These are phyloP conservation scores for Macrosteles quadrilineatus DNA, from an alignment of 1,140 invertebrate species.

Conservation along the genomic window DNA sequence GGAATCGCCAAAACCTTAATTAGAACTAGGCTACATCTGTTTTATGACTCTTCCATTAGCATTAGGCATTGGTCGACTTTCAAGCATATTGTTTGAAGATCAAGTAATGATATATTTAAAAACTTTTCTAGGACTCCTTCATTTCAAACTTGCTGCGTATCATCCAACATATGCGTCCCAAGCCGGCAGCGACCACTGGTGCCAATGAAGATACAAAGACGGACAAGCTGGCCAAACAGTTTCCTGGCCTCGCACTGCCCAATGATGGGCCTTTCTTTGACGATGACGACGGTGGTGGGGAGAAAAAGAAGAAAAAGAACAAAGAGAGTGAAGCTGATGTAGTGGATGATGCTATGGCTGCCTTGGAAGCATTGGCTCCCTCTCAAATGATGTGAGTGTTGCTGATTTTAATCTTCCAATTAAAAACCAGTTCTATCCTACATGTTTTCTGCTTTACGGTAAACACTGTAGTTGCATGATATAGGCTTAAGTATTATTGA, in stretches of 20 bases:
- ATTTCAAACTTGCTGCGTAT: constrained; percentile 88
- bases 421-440: too few relatives aligned
- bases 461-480: too few relatives aligned
- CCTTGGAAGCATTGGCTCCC: constrained; percentile 85
- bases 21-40: too few relatives aligned
- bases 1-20: too few relatives aligned
- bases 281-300: constrained; percentile 41
- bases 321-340: constrained; percentile 57
- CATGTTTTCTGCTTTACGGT: too few relatives aligned
- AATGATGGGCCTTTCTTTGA: constrained; percentile 58
- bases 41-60: too few relatives aligned
- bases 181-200: constrained; percentile 46
- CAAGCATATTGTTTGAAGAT: too few relatives aligned
- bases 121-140: constrained; percentile 76
- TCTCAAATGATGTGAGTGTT: constrained; percentile 43
- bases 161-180: constrained; percentile 92
- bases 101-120: too few relatives aligned
- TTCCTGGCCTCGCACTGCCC: constrained; percentile 88
- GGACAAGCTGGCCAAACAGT: constrained; percentile 70
- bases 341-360: constrained; percentile 83
- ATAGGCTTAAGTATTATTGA: constrained; percentile 6
- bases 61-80: too few relatives aligned
- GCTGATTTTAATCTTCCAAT: not conserved
- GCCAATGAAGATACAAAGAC: constrained; percentile 48
- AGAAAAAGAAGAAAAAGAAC: constrained; percentile 45